Conservation (phyloP, 2,113 vertebrate genomes). For the Notarius quadriscutis region DNA sequence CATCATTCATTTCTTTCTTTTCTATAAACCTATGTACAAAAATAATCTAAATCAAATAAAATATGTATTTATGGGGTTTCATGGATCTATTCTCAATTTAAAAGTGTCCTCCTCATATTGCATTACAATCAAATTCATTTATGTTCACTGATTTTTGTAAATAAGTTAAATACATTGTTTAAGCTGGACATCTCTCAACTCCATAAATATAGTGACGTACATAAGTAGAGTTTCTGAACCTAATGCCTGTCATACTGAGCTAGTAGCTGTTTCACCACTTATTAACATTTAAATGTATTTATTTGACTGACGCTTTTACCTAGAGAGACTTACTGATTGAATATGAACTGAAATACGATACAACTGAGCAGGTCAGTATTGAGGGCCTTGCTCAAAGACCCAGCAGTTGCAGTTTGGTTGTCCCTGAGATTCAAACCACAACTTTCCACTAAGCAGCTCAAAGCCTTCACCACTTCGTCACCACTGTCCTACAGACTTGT, state of each 20-base stretch:
- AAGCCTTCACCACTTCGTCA: neutral
- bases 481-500: neutral
- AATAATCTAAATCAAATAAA: neutral
- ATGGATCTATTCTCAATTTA: constrained; percentile 47
- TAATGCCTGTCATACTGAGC: neutral
- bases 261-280: neutral
- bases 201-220: neutral
- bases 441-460: neutral
- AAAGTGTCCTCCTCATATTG: constrained; percentile 40
- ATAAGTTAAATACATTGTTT: too few relatives aligned
- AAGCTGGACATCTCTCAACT: neutral
- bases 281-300: neutral
- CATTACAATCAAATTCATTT: constrained; percentile 40
- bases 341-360: neutral
- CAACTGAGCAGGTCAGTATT: neutral
- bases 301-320: neutral
- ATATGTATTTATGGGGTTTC: constrained; percentile 20
- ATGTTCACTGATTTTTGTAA: constrained; percentile 12
- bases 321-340: neutral
- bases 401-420: neutral
- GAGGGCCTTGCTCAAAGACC: neutral
- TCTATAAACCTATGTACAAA: constrained; percentile 43
- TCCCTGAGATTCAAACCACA: neutral
- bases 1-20: constrained; percentile 64
- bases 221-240: neutral